A percentile compares a stretch with the other conserved stretches of the same genome.
Evolutionary conservation across 2,888 invertebrate species (phyloP).

Genomic region (Camponotus fellah): DNA sequence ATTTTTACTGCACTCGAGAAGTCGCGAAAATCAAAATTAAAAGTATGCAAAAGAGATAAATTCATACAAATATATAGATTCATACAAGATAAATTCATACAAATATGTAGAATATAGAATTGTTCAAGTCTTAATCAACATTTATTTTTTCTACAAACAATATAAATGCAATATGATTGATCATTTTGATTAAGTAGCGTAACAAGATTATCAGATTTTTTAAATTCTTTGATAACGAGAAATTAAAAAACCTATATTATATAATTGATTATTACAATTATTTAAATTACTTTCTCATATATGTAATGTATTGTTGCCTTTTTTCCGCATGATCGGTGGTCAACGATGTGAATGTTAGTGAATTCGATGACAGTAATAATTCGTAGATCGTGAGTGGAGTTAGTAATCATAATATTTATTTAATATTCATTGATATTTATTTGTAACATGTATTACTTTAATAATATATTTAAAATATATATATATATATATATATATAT

Average conservation of each 20-base stretch:
- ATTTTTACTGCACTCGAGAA: slow-evolving; percentile 27
- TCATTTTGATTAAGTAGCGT: background rate
- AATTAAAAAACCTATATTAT: slow-evolving; percentile 25
- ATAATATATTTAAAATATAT: too few species aligned
- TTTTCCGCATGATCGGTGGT: too few species aligned
- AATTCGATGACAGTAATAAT: too few species aligned
- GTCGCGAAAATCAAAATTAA: background rate
- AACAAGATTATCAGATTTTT: background rate
- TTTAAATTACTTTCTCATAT: slow-evolving; percentile 29
- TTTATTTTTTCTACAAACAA: background rate
- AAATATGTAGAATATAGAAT: background rate
- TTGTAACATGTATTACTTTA: too few species aligned
- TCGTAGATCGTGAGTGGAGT: too few species aligned
- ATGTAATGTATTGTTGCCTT: too few species aligned
- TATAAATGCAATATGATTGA: slow-evolving; percentile 1
- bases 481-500: too few species aligned
- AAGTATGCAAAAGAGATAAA: background rate
- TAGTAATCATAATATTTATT: too few species aligned
- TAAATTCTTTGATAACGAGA: background rate
- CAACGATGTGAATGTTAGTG: too few species aligned
- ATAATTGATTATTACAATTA: slow-evolving; percentile 43
- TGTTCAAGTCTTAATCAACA: background rate
- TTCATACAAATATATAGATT: background rate
- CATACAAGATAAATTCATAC: background rate
- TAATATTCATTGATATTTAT: too few species aligned